Evolutionary conservation across 2,797 vertebrate species (phyloP), one percentile per base, ranked within the genome.

Genomic region (Cetoscarus ocellatus): DNA sequence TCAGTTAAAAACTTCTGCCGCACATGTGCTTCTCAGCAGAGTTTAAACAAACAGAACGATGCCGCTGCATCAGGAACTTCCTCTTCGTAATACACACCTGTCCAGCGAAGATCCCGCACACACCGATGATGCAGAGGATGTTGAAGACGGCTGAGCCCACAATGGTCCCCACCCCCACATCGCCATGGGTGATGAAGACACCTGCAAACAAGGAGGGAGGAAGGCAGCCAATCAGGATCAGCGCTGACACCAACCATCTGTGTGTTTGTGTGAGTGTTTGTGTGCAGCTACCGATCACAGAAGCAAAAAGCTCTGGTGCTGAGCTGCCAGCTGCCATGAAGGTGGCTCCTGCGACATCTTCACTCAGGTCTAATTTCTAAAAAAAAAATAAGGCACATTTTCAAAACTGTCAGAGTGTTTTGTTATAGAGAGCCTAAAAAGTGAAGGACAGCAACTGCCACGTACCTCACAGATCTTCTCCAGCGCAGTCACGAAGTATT

Each of bases 321-420:
- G 98, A 99, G 90, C 98, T 99, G 80, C 98, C 98, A 13, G 98
- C 98, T 71, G 98, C 98, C 98, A 99, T 99, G 91, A 99, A 99
- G 18, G 98, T 99, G 65, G 98, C 98, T 77, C 98, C 98, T 0
- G 98, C 98, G 48, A 99, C 98, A 71, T 99, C 98, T 90, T 97
- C 98, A 47, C 97, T 99, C 80, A 99, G 91, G 87, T 98, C 96
- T 19, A 99, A 91, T 94, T 95, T 98, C 98, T 99, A 74, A 63
- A 70, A 3, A 42, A 60, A 13, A n/a, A 62, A 73, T 53, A 56
- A 2, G 3, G 15, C 1, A 38, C 0, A 15, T 50, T 79, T n/a
- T 49, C 6, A 15, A 1, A 53, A 36, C 61, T 6, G 48, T 13
- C 50, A n/a, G 36, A 8, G 3, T 1, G 7, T 0, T 0, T 1